Percentiles rank a stretch among this genome's conserved stretches.
Evolutionary conservation across 2,797 vertebrate genomes (phyloP).

Genomic region (Antrozous pallidus): DNA sequence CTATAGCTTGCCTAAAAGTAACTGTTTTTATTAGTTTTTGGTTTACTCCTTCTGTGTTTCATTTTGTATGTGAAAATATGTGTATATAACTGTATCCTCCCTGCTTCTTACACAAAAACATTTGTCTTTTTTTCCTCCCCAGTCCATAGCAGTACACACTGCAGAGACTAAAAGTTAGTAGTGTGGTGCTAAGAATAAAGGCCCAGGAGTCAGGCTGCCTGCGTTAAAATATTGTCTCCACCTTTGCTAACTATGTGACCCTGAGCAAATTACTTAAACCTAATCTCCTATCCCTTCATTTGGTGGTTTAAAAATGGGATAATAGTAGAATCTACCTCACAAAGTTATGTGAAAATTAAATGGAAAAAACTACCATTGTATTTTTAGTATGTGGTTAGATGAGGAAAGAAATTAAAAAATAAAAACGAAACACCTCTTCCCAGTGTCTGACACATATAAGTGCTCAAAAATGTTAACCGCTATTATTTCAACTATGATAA

Average conservation of each 20-base stretch:
- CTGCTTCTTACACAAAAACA: background rate
- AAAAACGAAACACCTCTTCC: background rate
- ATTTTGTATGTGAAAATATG: background rate
- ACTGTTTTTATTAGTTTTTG: background rate
- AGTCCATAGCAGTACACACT: background rate
- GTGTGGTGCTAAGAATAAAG: background rate
- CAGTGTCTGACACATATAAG: background rate
- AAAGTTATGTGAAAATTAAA: background rate
- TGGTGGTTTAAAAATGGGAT: conserved; percentile 12
- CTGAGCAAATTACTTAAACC: background rate
- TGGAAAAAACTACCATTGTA: background rate
- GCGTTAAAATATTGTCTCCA: background rate
- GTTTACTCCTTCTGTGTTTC: background rate
- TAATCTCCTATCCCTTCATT: background rate
- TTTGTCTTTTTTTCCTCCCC: background rate
- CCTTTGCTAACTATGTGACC: background rate
- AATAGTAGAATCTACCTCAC: background rate
- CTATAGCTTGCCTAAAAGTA: background rate
- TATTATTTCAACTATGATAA: background rate
- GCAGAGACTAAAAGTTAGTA: background rate
- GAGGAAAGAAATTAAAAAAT: background rate
- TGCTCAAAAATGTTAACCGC: background rate
- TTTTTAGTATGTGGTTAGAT: too few relatives aligned
- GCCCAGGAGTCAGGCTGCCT: background rate
- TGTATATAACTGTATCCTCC: background rate